Evolutionary conservation across 2,113 vertebrate species (phyloP), one percentile per base, ranked within the genome.

Genomic region (Alethe diademata): DNA sequence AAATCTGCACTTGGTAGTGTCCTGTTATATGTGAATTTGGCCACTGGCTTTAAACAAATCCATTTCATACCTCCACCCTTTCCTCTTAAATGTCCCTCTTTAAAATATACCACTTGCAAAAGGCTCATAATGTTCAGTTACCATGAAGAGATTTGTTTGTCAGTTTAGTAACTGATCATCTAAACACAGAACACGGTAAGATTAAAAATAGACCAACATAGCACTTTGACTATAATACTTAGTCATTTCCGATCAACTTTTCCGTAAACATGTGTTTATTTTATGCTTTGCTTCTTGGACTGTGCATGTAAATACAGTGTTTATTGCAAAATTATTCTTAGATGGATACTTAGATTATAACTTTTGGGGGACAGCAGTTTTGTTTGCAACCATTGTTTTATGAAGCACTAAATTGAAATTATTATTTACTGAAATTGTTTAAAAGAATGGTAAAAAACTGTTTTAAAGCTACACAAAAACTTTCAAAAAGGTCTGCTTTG

Each of bases 21-120:
- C 51, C 67, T 0, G 0, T 86, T 50, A 47, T 9, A 40, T 3
- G 33, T 56, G 38, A 80, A 71, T 80, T 86, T 95, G 72, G 35
- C 75, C 47, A 58, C 47, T 11, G 54, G 5, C 10, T 73, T 93
- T 74, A 93, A 91, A 86, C 56, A 83, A 90, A 72, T 26, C 11
- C 19, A 15, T 76, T 66, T 54, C 64, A 80, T 78, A 57, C 47
- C 80, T 92, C 93, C 86, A 80, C 79, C 72, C 79, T 92, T 96
- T 95, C 86, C 72, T 78, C 24, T 91, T 61, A n/a, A 86, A 79
- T 2, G 14, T 86, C 38, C 56, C 47, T 80, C 20, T 51, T 84
- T 70, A 84, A 91, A 94, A 82, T 29, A 90, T 15, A 28, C 11
- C 25, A 26, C 47, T 93, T 78, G 29, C 42, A 54, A 85, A 90